Evolutionary conservation across 1,140 invertebrate genomes (phyloP).

Genomic region (Camponotus vicinus): DNA sequence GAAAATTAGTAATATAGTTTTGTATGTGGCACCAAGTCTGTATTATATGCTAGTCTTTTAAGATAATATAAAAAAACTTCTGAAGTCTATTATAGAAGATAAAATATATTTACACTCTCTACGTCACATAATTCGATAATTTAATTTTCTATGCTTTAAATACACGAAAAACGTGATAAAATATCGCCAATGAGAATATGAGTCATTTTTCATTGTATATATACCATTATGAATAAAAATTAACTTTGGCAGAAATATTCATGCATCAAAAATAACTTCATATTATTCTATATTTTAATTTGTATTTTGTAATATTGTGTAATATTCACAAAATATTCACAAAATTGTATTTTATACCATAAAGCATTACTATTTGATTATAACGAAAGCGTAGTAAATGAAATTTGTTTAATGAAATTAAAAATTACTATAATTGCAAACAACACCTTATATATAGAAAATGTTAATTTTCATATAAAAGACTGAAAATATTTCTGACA

Average conservation of each 20-base stretch:
- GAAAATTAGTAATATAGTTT: constrained; percentile 43
- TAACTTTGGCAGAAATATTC: not conserved
- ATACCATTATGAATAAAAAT: not conserved
- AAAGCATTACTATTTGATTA: not conserved
- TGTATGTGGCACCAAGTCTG: not conserved
- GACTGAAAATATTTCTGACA: not conserved
- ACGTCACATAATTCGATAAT: not conserved
- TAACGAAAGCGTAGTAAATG: not conserved
- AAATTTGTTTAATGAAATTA: constrained; percentile 2
- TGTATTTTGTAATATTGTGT: not conserved
- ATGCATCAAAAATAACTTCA: not conserved
- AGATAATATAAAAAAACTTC: not conserved
- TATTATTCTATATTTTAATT: constrained; percentile 2
- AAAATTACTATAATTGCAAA: not conserved
- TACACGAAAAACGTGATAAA: not conserved
- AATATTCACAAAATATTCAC: too few relatives aligned
- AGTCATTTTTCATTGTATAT: not conserved
- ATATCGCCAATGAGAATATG: not conserved
- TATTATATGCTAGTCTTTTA: not conserved
- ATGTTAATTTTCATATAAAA: not conserved
- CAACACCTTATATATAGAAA: not conserved
- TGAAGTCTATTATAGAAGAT: not conserved
- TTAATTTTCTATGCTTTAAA: not conserved
- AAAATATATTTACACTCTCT: not conserved
- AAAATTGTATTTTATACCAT: not conserved